phyloP scores from a whole-genome alignment of 2,113 vertebrate genomes.

The Psittacus erithacus region DNA sequence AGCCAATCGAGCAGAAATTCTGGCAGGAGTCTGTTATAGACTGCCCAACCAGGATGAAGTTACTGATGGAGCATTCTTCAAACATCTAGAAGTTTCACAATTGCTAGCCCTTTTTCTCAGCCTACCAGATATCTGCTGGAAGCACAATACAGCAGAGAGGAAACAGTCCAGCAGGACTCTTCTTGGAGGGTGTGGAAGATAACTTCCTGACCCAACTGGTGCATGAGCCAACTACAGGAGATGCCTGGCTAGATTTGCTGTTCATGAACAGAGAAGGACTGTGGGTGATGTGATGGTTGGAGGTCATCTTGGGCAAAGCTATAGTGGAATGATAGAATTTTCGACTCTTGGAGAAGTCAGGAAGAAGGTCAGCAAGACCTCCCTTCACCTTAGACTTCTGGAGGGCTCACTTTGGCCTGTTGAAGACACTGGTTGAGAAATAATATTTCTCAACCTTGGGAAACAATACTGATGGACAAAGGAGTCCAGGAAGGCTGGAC shows the following conservation, averaged over 20 bases:
- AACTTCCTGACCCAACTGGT: background rate
- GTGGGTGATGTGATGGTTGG: background rate
- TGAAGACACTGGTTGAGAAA: background rate
- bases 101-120: background rate
- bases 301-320: background rate
- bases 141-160: background rate
- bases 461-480: background rate
- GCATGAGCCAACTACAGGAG: background rate
- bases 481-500: background rate
- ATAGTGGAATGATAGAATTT: background rate
- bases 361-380: background rate
- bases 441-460: background rate
- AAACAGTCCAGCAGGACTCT: background rate
- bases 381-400: background rate
- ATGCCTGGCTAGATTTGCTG: background rate
- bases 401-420: background rate
- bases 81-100: background rate
- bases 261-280: background rate
- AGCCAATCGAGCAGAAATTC: background rate
- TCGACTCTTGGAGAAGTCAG: background rate
- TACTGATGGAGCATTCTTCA: background rate
- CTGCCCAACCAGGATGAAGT: background rate
- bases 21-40: background rate
- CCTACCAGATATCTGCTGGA: background rate
- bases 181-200: background rate